Conservation (phyloP, 2,888 invertebrate genomes). For the Hydropsyche betteni region DNA sequence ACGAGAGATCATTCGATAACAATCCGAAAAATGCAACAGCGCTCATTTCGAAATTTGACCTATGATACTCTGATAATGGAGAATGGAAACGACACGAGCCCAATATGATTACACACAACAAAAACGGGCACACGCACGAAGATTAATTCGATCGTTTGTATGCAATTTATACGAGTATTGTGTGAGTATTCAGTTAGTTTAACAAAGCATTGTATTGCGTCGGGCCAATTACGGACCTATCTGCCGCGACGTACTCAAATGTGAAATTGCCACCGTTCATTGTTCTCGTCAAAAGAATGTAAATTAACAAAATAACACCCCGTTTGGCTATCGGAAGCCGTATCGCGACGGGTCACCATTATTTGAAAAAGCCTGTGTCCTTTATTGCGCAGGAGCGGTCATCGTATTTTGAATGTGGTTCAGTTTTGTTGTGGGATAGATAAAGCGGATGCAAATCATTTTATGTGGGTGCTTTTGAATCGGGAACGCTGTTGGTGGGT, state of each 20-base stretch:
- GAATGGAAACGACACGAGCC: too few relatives aligned
- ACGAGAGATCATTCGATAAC: too few relatives aligned
- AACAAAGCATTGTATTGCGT: slow-evolving; percentile 28
- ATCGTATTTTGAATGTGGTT: too few relatives aligned
- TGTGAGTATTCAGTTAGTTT: slow-evolving; percentile 30
- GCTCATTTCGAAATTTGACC: too few relatives aligned
- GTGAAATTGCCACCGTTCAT: slow-evolving; percentile 35
- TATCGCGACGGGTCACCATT: slow-evolving; percentile 8
- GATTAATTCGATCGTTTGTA: slow-evolving; percentile 21
- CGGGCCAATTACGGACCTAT: slow-evolving; percentile 24
- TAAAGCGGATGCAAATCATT: too few relatives aligned
- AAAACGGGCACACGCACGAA: neutral
- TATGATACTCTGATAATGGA: too few relatives aligned
- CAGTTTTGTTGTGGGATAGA: too few relatives aligned
- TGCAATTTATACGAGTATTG: slow-evolving; percentile 13
- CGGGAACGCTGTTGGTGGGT: too few relatives aligned
- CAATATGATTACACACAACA: neutral
- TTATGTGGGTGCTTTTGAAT: too few relatives aligned
- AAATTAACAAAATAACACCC: slow-evolving; percentile 34
- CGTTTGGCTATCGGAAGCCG: neutral
- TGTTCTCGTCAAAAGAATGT: slow-evolving; percentile 33
- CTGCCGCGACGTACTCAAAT: slow-evolving; percentile 18
- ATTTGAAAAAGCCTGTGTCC: too few relatives aligned
- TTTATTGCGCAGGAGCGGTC: too few relatives aligned
- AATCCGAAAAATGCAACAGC: neutral